Conservation (phyloP, 2,888 invertebrate species). For the Loripinus fragilis region DNA sequence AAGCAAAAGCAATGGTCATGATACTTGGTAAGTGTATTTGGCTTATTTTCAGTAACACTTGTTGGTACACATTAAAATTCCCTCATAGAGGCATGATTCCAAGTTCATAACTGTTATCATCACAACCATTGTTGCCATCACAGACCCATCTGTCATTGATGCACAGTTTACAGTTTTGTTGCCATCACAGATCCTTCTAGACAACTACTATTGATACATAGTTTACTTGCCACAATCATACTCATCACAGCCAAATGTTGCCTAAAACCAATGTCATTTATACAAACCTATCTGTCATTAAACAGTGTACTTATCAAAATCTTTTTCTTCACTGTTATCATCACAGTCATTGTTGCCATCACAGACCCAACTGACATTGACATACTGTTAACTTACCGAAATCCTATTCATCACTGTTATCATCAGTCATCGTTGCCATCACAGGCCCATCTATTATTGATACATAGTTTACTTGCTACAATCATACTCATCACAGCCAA, state of each 20-base stretch:
- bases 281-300: too few relatives aligned
- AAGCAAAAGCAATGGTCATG: too few relatives aligned
- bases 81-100: too few relatives aligned
- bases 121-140: slow-evolving; percentile 71
- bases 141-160: slow-evolving; percentile 67
- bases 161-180: slow-evolving; percentile 54
- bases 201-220: slow-evolving; percentile 62
- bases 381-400: slow-evolving; percentile 54
- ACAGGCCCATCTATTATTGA: slow-evolving; percentile 58
- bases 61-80: too few relatives aligned
- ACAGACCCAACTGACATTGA: too few relatives aligned
- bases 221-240: slow-evolving; percentile 43
- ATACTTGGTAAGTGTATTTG: too few relatives aligned
- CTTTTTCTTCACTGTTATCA: slow-evolving; percentile 73
- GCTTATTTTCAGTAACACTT: too few relatives aligned
- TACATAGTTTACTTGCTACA: slow-evolving; percentile 51
- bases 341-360: slow-evolving; percentile 70
- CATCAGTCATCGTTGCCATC: too few relatives aligned
- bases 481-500: too few relatives aligned
- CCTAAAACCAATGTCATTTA: too few relatives aligned
- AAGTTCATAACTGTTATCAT: slow-evolving; percentile 72
- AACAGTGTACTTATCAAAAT: slow-evolving; percentile 49
- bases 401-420: slow-evolving; percentile 72
- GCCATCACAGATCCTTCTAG: too few relatives aligned
- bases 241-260: too few relatives aligned